A percentile compares a stretch with the other conserved stretches of the same genome.
phyloP scores from a whole-genome alignment of 2,113 vertebrate genomes.

The Brachypteracias leptosomus region DNA sequence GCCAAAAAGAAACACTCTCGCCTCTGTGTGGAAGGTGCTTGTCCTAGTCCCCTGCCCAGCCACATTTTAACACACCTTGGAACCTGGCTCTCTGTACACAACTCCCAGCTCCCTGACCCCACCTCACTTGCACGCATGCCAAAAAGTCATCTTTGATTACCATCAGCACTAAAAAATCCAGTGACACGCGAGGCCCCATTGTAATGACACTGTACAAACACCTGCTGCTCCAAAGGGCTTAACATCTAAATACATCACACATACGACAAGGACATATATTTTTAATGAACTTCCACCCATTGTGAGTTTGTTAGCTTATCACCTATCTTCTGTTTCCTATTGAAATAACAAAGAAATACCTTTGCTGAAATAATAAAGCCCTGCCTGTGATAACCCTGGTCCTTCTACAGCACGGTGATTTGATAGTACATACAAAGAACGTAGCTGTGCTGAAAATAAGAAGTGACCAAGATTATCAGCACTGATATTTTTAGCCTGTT shows the following conservation, averaged over 20 bases:
- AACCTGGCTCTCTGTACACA: background rate
- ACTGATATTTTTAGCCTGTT: constrained; percentile 41
- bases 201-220: background rate
- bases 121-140: background rate
- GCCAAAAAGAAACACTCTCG: background rate
- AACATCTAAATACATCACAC: background rate
- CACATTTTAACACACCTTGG: background rate
- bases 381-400: background rate
- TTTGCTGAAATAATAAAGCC: constrained; percentile 23
- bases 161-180: background rate
- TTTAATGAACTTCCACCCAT: constrained; percentile 58
- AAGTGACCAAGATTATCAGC: constrained; percentile 1
- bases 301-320: constrained; percentile 50
- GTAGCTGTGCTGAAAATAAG: background rate
- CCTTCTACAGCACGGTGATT: background rate
- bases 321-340: constrained; percentile 29
- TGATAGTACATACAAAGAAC: background rate
- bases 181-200: background rate
- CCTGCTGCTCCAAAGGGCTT: constrained; percentile 4
- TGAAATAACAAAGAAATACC: constrained; percentile 49
- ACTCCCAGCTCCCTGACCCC: background rate
- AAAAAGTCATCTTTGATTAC: background rate
- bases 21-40: background rate
- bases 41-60: no score
- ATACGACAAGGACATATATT: constrained; percentile 28